Conservation (phyloP, 2,113 vertebrate species). For the Pogonocichla stellata region DNA sequence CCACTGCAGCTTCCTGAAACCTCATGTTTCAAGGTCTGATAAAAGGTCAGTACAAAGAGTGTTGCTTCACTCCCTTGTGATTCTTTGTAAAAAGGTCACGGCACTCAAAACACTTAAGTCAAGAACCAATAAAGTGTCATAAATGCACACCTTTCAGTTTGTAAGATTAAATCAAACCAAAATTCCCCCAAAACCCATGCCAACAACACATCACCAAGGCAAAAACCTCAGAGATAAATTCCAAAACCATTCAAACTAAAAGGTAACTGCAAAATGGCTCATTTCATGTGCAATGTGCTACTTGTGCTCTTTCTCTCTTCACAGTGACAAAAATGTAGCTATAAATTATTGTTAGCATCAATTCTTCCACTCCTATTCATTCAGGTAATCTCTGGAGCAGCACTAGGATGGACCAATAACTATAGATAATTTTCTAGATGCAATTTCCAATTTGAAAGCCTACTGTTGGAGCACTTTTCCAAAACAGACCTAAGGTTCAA, state of each 20-base stretch:
- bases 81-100: background rate
- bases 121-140: background rate
- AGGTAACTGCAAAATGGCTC: background rate
- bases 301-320: background rate
- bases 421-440: background rate
- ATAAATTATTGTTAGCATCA: background rate
- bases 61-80: background rate
- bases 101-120: background rate
- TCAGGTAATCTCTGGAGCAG: background rate
- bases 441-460: background rate
- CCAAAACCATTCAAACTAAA: background rate
- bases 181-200: rapidly evolving
- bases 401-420: background rate
- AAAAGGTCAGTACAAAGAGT: background rate
- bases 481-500: background rate
- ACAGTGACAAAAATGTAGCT: background rate
- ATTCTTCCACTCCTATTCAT: background rate
- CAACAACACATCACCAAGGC: background rate
- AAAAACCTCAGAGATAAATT: background rate
- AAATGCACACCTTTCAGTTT: background rate
- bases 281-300: background rate
- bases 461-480: background rate
- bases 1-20: background rate
- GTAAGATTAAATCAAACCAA: background rate
- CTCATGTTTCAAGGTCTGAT: rapidly evolving